These are phyloP conservation scores for Forbesichthys agassizii DNA, from an alignment of 2,113 vertebrate genomes.

Conservation along the genomic window DNA sequence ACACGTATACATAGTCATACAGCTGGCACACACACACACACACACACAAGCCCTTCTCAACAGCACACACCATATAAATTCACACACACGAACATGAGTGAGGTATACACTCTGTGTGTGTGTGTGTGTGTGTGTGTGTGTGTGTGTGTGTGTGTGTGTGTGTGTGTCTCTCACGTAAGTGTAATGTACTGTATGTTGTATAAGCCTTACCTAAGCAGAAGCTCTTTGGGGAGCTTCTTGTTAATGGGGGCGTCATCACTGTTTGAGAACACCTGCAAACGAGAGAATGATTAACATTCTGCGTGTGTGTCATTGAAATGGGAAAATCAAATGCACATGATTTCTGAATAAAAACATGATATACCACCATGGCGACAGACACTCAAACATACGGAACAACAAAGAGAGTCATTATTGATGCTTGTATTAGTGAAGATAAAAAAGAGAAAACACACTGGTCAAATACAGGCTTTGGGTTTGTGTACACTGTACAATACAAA, in stretches of 20 bases:
- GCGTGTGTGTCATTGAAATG: background rate
- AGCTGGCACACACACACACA: constrained; percentile 39
- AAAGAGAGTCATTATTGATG: constrained; percentile 1
- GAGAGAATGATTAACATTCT: constrained; percentile 35
- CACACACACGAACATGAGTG: constrained; percentile 8
- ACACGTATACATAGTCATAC: constrained; percentile 29
- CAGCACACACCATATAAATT: background rate
- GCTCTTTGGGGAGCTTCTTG: constrained; percentile 97
- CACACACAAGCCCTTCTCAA: background rate
- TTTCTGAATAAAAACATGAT: background rate
- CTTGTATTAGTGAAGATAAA: background rate
- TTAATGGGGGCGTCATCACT: constrained; percentile 95
- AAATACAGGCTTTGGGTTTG: background rate
- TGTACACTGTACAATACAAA: background rate
- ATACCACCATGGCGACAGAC: constrained; percentile 4
- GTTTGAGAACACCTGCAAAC: constrained; percentile 89
- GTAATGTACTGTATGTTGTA: constrained; percentile 2
- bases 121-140: constrained; percentile 13
- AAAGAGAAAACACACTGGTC: background rate
- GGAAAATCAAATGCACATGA: constrained; percentile 1
- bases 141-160: constrained; percentile 9
- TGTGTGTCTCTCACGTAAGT: constrained; percentile 4
- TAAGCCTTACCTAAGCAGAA: constrained; percentile 86
- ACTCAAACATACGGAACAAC: constrained; percentile 10
- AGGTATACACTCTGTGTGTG: constrained; percentile 10